Evolutionary conservation across 2,797 vertebrate genomes (phyloP), one percentile per base, ranked within the genome.

Genomic region (Pygocentrus nattereri): DNA sequence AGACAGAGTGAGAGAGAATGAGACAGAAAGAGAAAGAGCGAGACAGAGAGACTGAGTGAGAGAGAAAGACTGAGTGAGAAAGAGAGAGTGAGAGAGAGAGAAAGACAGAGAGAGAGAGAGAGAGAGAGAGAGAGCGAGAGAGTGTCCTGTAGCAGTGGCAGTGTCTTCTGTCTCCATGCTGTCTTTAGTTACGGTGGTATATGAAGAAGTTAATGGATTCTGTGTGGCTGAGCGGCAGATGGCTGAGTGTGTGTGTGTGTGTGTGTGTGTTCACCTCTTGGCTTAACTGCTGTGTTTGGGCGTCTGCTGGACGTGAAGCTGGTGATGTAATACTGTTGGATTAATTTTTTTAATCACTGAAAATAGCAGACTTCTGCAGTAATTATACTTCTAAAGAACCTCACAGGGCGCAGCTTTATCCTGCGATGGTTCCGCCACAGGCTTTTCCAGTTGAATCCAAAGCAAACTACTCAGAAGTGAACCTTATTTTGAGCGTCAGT

Each of bases 161-260:
- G 23, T 8, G 56, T 23, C 10, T 58, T n/a, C 18, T 54, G 68
- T 86, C 13, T 74, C 44, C 84, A 84, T 88, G 88, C 74, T 74
- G 70, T 81, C 84, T 87, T 85, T 82, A 91, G 91, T 87, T 59
- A 38, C 27, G 47, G 27, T 34, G 1, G 38, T 75, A 68, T 74
- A 74, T 25, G 65, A 27, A 72, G 30, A 10, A 30, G 21, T 13
- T 81, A 75, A 75, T 81, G 79, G 79, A 75, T 64, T 76, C 44
- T 62, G 47, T 41, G 34, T 59, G 21, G 16, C 41, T 31, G 34
- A 18, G 25, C 34, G 62, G 88, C 89, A 86, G 83, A 84, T 85
- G 16, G 44, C 84, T 76, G 83, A 76, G n/a, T 76, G 54, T 64
- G 44, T 71, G 49, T 70, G 16, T 71, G 27, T 67, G 44, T 41